Evolutionary conservation across 2,888 invertebrate genomes (phyloP), one percentile per base, ranked within the genome.

Genomic region (Cloeon dipterum): DNA sequence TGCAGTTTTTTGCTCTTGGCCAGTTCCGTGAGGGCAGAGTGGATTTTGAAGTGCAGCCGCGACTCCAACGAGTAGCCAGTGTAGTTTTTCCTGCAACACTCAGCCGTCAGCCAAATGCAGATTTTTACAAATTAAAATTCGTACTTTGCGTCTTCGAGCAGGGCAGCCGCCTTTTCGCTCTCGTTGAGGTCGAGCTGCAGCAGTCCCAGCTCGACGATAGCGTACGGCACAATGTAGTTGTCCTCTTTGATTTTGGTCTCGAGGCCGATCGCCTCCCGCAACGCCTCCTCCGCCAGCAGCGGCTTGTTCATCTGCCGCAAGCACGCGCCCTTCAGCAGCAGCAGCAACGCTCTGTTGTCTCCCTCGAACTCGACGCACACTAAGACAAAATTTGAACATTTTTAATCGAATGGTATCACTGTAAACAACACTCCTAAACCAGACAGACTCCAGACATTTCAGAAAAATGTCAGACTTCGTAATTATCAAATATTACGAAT

Each of bases 1-100:
- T n/a, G n/a, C n/a, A n/a, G n/a, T 18, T 20, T 38, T 26, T 38
- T 40, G 26, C 23, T 26, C 26, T 39, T 41, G 32, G 38, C 42
- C 14, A 50, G 35, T 26, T 54, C 52, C 29, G 49, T 46, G 33
- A 55, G 47, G 34, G 53, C 53, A n/a, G 83, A 74, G 52, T 91
- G 88, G 44, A 89, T 75, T 46, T 83, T 69, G 57, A 91, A 89
- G 54, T 88, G 88, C 14, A 91, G 62, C 26, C 89, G 65, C 1
- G 88, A 85, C 52, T 91, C 89, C 45, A 91, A 55, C 1, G 77
- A 70, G 54, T 86, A 91, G 3, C 83, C 78, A 8, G 82, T 78
- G 54, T 74, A 88, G 52, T 82, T 78, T 59, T 78, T 81, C 57
- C 88, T 88, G 59, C 2, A 66, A n/a, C n/a, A 25, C 26, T 25